Evolutionary conservation across 2,113 vertebrate genomes (phyloP), one percentile per base, ranked within the genome.

Genomic region (Brachionichthys hirsutus): DNA sequence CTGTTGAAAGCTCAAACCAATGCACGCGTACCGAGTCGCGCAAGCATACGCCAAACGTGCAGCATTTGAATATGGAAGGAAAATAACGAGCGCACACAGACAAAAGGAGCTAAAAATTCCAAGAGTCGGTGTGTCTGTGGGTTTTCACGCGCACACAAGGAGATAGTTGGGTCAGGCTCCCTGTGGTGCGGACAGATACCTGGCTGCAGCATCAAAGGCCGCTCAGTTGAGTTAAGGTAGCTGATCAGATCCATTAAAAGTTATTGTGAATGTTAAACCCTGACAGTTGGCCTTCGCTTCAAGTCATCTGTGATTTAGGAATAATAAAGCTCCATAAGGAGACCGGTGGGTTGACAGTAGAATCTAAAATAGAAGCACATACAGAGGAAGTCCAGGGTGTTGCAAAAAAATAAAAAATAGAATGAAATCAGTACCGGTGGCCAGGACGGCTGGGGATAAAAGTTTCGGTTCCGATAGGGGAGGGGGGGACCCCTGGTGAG

Each of bases 181-280:
- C 65, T 36, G 61, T 5, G 51, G 75, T 53, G 67, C 51, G 50
- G 78, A 86, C 82, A 86, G 73, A 80, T 67, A 75, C 62, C 84
- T 85, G 84, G 84, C 82, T 42, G 42, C 43, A 44, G 55, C 14
- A 80, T 87, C 82, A 84, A 87, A 86, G 76, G 50, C 43, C 54
- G 63, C 24, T 44, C 4, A 4, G 50, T 3, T 70, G 83, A 88
- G 80, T 82, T 82, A 82, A 68, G 59, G 58, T 57, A 68, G 77
- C 63, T 78, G 78, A 85, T 84, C 70, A 55, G 45, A 80, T 82
- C 67, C 66, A 80, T 79, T 69, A 73, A 82, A 75, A 73, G 77
- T 72, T 69, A 70, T 53, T 54, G 50, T 55, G 68, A 70, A 77
- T 76, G 76, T 70, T 80, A 62, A 64, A 84, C 43, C 54, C 50